Evolutionary conservation across 2,113 vertebrate genomes (phyloP).

Genomic region (Elachura formosa): DNA sequence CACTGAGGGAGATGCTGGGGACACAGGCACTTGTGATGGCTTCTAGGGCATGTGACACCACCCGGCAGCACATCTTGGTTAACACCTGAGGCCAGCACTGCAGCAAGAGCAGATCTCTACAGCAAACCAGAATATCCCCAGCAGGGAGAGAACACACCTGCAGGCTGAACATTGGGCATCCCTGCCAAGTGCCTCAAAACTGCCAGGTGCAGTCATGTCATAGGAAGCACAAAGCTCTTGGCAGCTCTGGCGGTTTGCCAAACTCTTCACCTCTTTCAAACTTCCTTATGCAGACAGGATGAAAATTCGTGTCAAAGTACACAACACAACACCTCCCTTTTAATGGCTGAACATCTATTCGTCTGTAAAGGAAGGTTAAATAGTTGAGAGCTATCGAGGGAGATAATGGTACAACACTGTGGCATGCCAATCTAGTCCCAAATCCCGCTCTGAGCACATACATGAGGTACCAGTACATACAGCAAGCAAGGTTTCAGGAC

Average conservation of each 20-base stretch:
- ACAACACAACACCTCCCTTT: rapidly evolving
- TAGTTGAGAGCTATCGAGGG: rapidly evolving
- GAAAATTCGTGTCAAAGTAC: not conserved
- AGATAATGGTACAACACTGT: not conserved
- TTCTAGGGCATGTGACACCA: not conserved
- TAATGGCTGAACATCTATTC: not conserved
- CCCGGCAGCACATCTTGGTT: rapidly evolving
- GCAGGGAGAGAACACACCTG: not conserved
- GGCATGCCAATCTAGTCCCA: not conserved
- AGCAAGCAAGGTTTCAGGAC: not conserved
- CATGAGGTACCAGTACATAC: rapidly evolving
- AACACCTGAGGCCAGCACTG: not conserved
- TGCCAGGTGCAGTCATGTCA: not conserved
- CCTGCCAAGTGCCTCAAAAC: not conserved
- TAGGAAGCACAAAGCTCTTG: not conserved
- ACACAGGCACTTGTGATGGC: not conserved
- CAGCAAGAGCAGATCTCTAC: not conserved
- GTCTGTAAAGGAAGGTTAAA: not conserved
- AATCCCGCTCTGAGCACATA: rapidly evolving
- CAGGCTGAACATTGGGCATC: not conserved
- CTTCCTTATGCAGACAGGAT: not conserved
- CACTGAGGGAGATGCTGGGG: not conserved
- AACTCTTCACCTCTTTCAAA: not conserved
- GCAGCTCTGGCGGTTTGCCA: not conserved
- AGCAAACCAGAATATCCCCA: not conserved